phyloP scores from a whole-genome alignment of 2,797 vertebrate genomes.

The Sternotherus odoratus region DNA sequence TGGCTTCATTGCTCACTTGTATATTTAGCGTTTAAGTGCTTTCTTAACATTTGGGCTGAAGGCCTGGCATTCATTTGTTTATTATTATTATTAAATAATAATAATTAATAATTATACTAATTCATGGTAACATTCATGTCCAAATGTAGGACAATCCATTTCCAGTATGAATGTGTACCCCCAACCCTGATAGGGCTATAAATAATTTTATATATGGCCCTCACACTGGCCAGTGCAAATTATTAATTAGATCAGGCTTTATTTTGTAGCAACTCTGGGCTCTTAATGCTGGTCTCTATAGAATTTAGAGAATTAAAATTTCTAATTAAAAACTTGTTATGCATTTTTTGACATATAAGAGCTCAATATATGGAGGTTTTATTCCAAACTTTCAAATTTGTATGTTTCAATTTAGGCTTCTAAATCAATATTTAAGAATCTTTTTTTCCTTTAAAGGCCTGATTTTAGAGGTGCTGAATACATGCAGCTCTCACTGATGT shows the following conservation, averaged over 20 bases:
- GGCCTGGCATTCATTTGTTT: too few relatives aligned
- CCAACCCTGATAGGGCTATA: not conserved
- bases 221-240: not conserved
- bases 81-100: not conserved
- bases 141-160: not conserved
- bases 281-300: not conserved
- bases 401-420: not conserved
- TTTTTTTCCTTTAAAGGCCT: not conserved
- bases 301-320: not conserved
- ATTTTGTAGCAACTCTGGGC: not conserved
- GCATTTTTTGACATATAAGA: not conserved
- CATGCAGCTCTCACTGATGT: slow-evolving; percentile 14
- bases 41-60: not conserved
- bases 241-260: not conserved
- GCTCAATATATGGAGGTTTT: not conserved
- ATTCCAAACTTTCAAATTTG: not conserved
- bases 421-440: not conserved
- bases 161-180: not conserved
- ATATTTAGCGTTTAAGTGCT: not conserved
- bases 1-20: not conserved
- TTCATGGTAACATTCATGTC: too few relatives aligned
- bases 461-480: slow-evolving; percentile 13
- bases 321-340: not conserved
- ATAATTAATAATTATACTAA: too few relatives aligned
- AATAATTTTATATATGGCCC: not conserved